A percentile compares a stretch with the other conserved stretches of the same genome.
phyloP scores from a whole-genome alignment of 2,797 vertebrate species.

The Macropodus opercularis region DNA sequence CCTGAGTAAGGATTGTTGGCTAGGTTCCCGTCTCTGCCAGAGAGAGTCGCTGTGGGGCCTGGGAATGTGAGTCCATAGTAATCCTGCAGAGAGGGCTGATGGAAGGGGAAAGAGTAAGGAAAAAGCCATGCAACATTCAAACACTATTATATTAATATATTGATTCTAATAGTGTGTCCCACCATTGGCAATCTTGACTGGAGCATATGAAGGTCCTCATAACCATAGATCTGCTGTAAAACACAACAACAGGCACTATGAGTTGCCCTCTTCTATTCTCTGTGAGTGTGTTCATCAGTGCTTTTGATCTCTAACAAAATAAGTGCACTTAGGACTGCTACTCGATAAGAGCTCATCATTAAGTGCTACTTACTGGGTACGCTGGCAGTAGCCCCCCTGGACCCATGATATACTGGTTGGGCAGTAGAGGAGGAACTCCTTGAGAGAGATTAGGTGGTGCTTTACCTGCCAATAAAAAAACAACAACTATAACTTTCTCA shows the following conservation, averaged over 20 bases:
- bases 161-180: slow-evolving; percentile 58
- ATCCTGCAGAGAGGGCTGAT: slow-evolving; percentile 86
- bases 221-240: slow-evolving; percentile 92
- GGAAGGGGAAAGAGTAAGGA: slow-evolving; percentile 16
- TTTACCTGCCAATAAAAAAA: slow-evolving; percentile 85
- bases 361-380: slow-evolving; percentile 88
- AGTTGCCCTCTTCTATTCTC: not conserved
- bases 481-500: not conserved
- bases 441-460: slow-evolving; percentile 93
- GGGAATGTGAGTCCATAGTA: slow-evolving; percentile 99
- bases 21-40: slow-evolving; percentile 91
- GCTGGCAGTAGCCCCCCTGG: slow-evolving; percentile 96
- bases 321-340: no score
- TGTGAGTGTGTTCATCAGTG: no score
- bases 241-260: slow-evolving; percentile 34
- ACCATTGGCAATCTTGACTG: slow-evolving; percentile 95
- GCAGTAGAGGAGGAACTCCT: slow-evolving; percentile 92
- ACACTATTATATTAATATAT: not conserved
- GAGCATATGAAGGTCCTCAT: slow-evolving; percentile 96
- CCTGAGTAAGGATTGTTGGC: slow-evolving; percentile 96
- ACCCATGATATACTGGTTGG: slow-evolving; percentile 98
- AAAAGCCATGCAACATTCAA: not conserved
- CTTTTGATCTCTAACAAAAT: no score
- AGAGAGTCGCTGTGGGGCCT: slow-evolving; percentile 88
- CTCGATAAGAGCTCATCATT: no score